Evolutionary conservation across 2,888 invertebrate species (phyloP).

Genomic region (Temnothorax rugatulus): DNA sequence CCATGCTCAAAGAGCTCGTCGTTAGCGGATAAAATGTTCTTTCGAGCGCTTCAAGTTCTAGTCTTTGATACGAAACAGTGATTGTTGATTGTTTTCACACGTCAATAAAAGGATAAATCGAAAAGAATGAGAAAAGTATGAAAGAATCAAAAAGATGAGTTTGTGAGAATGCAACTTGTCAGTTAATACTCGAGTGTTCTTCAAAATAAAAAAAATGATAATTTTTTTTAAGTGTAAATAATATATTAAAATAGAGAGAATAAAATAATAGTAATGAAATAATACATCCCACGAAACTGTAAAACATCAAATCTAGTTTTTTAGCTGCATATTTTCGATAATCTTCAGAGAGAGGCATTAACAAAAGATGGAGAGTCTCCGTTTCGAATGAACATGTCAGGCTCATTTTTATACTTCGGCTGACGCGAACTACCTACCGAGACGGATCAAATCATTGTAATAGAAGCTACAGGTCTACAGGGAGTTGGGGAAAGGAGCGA

Average conservation of each 20-base stretch:
- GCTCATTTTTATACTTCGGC: constrained; percentile 20
- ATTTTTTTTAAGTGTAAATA: not conserved
- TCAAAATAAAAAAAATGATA: not conserved
- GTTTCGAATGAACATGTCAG: constrained; percentile 17
- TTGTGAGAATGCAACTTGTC: not conserved
- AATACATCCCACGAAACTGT: not conserved
- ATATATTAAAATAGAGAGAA: not conserved
- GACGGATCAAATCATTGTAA: constrained; percentile 67
- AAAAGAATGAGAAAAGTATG: no score
- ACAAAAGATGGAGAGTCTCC: not conserved
- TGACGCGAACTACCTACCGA: constrained; percentile 37
- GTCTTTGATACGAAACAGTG: constrained; percentile 49
- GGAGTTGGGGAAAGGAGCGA: constrained; percentile 24
- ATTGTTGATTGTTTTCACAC: constrained; percentile 41
- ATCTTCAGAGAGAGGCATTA: not conserved
- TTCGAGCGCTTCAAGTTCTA: constrained; percentile 18
- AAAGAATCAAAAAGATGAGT: not conserved
- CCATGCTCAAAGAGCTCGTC: constrained; percentile 35
- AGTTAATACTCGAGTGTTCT: not conserved
- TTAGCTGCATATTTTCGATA: not conserved
- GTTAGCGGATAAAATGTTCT: constrained; percentile 47
- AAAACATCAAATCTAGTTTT: not conserved
- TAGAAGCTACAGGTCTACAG: constrained; percentile 52
- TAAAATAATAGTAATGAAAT: not conserved
- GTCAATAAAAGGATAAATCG: not conserved